phyloP scores from a whole-genome alignment of 2,797 vertebrate genomes.

The Helarctos malayanus region DNA sequence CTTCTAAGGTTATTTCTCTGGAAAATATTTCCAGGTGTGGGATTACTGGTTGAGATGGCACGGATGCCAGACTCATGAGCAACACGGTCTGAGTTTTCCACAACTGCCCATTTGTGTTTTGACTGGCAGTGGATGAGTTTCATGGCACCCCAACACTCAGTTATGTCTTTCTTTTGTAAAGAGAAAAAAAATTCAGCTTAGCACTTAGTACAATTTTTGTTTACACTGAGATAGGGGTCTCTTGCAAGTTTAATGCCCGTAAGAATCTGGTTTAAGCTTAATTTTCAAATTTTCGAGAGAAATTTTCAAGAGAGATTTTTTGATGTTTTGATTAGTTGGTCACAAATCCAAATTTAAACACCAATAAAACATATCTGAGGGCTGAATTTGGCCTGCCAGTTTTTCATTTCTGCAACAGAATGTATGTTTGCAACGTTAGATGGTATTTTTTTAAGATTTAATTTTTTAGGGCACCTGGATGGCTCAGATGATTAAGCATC shows the following conservation, averaged over 20 bases:
- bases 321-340: background rate
- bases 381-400: background rate
- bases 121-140: background rate
- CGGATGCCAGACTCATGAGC: background rate
- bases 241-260: background rate
- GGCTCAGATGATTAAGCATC: too few relatives aligned
- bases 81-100: background rate
- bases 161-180: background rate
- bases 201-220: background rate
- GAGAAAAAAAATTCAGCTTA: conserved; percentile 1
- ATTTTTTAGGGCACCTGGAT: too few relatives aligned
- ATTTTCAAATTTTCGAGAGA: conserved; percentile 14
- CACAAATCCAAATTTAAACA: conserved; percentile 43
- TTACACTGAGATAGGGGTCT: background rate
- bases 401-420: conserved; percentile 8
- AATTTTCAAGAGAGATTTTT: background rate
- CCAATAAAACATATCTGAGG: background rate
- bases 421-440: conserved; percentile 2
- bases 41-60: background rate
- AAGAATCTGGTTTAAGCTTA: background rate
- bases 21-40: background rate
- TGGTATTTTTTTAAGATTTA: too few relatives aligned
- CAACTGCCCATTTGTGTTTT: background rate
- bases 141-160: background rate
- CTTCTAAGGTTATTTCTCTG: conserved; percentile 23